These are phyloP conservation scores for Coryphaenoides rupestris DNA, from an alignment of 2,113 vertebrate genomes.

Conservation along the genomic window DNA sequence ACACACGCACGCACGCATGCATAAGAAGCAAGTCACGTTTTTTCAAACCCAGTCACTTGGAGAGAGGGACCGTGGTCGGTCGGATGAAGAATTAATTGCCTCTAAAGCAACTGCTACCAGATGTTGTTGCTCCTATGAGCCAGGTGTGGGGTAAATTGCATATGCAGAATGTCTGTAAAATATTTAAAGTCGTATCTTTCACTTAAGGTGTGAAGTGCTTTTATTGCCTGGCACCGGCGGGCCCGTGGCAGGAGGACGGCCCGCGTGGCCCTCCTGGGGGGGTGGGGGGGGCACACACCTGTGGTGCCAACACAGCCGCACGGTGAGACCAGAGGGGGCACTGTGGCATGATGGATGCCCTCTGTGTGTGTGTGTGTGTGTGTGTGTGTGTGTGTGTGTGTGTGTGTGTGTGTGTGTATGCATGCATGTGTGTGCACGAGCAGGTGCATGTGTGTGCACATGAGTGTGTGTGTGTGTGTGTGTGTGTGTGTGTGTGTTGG, in stretches of 20 bases:
- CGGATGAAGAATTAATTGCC: conserved; percentile 69
- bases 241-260: conserved; percentile 46
- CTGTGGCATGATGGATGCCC: too few relatives aligned
- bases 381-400: conserved; percentile 31
- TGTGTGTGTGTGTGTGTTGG: conserved; percentile 27
- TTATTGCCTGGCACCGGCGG: conserved; percentile 73
- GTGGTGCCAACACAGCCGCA: conserved; percentile 55
- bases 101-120: conserved; percentile 74
- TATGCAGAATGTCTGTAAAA: conserved; percentile 75
- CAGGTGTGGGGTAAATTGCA: conserved; percentile 74
- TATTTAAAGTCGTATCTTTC: conserved; percentile 80
- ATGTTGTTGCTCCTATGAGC: conserved; percentile 69
- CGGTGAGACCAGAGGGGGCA: conserved; percentile 35
- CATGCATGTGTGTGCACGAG: conserved; percentile 21
- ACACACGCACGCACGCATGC: conserved; percentile 1
- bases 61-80: conserved; percentile 44
- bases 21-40: conserved; percentile 9
- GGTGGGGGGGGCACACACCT: conserved; percentile 50
- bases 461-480: conserved; percentile 35
- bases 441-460: conserved; percentile 32
- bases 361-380: conserved; percentile 10
- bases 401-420: neutral
- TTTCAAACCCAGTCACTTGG: conserved; percentile 32
- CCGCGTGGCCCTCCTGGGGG: conserved; percentile 38
- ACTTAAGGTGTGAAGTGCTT: conserved; percentile 73